phyloP scores from a whole-genome alignment of 2,888 invertebrate species.

The Sinohyriopsis cumingii region DNA sequence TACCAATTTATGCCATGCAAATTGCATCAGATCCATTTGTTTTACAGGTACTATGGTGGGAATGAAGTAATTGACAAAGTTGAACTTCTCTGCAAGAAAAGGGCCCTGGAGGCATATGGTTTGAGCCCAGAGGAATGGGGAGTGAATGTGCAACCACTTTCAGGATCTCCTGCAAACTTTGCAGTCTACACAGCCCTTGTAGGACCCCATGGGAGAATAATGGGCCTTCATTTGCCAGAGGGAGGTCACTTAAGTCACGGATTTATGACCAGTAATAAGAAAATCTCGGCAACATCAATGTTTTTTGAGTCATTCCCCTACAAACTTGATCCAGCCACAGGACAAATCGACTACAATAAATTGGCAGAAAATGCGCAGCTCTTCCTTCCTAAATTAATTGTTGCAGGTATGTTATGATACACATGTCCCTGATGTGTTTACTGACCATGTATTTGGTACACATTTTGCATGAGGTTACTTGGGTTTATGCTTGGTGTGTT shows the following conservation, averaged over 20 bases:
- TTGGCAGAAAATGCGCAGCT: conserved; percentile 86
- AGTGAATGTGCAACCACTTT: conserved; percentile 97
- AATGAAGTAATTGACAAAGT: conserved; percentile 96
- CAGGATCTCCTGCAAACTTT: conserved; percentile 96
- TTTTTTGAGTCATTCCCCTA: conserved; percentile 99
- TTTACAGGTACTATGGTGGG: conserved; percentile 93
- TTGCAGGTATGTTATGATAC: conserved; percentile 79
- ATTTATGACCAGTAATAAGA: conserved; percentile 91
- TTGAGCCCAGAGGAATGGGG: conserved; percentile 93
- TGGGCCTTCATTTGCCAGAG: conserved; percentile 96
- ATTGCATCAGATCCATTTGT: neutral
- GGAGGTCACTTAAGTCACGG: conserved; percentile 87
- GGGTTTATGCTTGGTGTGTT: too few species aligned
- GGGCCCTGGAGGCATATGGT: conserved; percentile 87
- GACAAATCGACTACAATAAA: conserved; percentile 93
- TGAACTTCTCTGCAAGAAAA: conserved; percentile 89
- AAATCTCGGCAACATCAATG: conserved; percentile 96
- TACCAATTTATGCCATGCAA: neutral
- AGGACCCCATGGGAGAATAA: conserved; percentile 95
- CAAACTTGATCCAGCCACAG: conserved; percentile 85
- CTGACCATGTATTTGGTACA: too few species aligned
- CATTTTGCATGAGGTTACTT: neutral
- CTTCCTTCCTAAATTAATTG: conserved; percentile 93
- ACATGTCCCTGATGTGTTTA: neutral
- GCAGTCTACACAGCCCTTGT: conserved; percentile 90